Percentiles rank a stretch among this genome's conserved stretches.
Conservation (phyloP, 2,113 vertebrate genomes). For the Cyanoderma ruficeps region DNA sequence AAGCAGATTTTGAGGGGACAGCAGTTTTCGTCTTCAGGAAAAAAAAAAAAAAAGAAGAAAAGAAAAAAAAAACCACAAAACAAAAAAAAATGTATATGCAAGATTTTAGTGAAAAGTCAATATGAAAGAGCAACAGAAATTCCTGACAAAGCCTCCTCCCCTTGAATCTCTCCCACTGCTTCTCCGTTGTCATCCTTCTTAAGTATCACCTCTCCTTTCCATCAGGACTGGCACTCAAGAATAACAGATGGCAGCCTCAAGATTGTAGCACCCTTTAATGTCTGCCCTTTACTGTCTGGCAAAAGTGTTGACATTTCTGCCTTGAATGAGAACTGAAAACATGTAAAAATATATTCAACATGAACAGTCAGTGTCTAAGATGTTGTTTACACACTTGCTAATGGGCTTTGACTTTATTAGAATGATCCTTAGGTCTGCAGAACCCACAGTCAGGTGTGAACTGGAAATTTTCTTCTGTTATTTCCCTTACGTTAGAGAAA, state of each 20-base stretch:
- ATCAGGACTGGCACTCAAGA: slow-evolving; percentile 72
- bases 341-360: slow-evolving; percentile 74
- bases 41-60: background rate
- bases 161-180: slow-evolving; percentile 44
- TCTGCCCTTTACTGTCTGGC: slow-evolving; percentile 77
- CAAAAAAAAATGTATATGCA: background rate
- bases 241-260: slow-evolving; percentile 79
- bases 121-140: slow-evolving; percentile 54
- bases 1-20: slow-evolving; percentile 57
- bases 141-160: slow-evolving; percentile 32
- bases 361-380: slow-evolving; percentile 72
- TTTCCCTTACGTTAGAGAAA: slow-evolving; percentile 16
- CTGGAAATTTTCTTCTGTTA: slow-evolving; percentile 22
- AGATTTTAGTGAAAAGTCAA: slow-evolving; percentile 43
- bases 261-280: slow-evolving; percentile 79
- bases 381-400: slow-evolving; percentile 70
- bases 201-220: slow-evolving; percentile 70
- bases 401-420: slow-evolving; percentile 68
- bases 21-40: slow-evolving; percentile 3
- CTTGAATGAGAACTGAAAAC: slow-evolving; percentile 78
- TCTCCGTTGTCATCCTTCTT: slow-evolving; percentile 71
- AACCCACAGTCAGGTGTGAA: slow-evolving; percentile 59
- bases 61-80: background rate
- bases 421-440: slow-evolving; percentile 55
- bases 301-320: slow-evolving; percentile 81